Evolutionary conservation across 2,888 invertebrate genomes (phyloP).

Genomic region (Drosophila fungiperda): DNA sequence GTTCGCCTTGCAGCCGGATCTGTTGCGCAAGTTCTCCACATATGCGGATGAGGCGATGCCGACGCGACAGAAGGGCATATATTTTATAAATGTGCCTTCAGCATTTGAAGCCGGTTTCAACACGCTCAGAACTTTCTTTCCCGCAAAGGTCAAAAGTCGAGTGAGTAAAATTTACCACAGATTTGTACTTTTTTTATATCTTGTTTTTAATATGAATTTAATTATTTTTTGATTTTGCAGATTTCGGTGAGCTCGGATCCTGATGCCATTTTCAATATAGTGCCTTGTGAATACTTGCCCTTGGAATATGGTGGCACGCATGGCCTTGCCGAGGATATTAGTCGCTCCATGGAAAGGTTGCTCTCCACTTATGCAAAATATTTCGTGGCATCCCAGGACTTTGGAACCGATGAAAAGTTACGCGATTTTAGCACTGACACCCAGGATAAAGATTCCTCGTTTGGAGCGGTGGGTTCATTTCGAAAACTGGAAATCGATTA

Average conservation of each 20-base stretch:
- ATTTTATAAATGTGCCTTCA: constrained; percentile 87
- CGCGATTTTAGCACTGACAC: constrained; percentile 66
- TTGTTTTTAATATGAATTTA: no score
- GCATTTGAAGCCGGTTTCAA: constrained; percentile 88
- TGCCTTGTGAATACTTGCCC: constrained; percentile 88
- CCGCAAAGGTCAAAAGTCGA: constrained; percentile 87
- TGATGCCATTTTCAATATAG: constrained; percentile 87
- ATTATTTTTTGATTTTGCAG: constrained; percentile 77
- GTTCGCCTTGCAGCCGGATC: constrained; percentile 87
- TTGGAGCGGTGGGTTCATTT: constrained; percentile 84
- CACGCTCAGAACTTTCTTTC: constrained; percentile 87
- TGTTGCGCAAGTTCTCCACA: constrained; percentile 87
- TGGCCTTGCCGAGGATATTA: constrained; percentile 85
- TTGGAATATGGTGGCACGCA: constrained; percentile 89
- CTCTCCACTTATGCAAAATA: constrained; percentile 75
- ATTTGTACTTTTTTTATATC: no score
- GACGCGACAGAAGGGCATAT: constrained; percentile 87
- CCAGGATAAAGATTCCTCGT: constrained; percentile 70
- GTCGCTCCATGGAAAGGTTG: constrained; percentile 80
- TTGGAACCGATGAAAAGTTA: constrained; percentile 80
- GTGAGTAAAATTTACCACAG: constrained; percentile 84
- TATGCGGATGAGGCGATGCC: constrained; percentile 88
- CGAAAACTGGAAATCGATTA: constrained; percentile 83
- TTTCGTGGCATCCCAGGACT: constrained; percentile 78
- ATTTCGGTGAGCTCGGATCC: constrained; percentile 87